Conservation (phyloP, 2,797 vertebrate genomes). For the Myripristis jacobus region DNA sequence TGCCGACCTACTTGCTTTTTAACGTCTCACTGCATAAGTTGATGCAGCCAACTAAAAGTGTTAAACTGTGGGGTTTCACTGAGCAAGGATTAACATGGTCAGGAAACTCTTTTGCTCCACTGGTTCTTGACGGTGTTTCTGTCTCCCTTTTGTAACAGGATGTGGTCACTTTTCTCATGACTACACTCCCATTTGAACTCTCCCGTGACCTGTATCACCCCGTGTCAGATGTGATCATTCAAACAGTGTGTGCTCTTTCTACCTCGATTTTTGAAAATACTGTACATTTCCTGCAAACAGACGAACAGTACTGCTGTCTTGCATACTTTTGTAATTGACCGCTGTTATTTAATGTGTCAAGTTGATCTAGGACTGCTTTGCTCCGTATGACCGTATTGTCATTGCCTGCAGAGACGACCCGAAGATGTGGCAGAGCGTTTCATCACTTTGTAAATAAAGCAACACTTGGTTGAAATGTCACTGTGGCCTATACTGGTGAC, state of each 20-base stretch:
- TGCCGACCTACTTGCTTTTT: conserved; percentile 13
- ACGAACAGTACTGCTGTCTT: conserved; percentile 48
- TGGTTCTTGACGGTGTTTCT: conserved; percentile 27
- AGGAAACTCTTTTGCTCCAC: conserved; percentile 24
- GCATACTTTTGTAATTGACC: conserved; percentile 64
- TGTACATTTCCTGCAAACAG: conserved; percentile 61
- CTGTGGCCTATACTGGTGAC: conserved; percentile 24
- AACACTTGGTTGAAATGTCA: conserved; percentile 59
- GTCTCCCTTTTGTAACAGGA: conserved; percentile 24
- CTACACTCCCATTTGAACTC: conserved; percentile 32
- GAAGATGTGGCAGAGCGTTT: conserved; percentile 48
- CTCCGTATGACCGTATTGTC: conserved; percentile 54
- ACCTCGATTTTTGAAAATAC: conserved; percentile 77
- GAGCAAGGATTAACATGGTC: conserved; percentile 18
- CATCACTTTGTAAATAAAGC: conserved; percentile 79
- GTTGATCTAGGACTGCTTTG: conserved; percentile 42
- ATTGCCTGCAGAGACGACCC: conserved; percentile 41
- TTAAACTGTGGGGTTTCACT: conserved; percentile 33
- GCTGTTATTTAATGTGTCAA: conserved; percentile 70
- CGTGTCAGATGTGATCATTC: conserved; percentile 58
- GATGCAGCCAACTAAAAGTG: conserved; percentile 12
- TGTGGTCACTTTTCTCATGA: conserved; percentile 23
- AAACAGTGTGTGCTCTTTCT: conserved; percentile 78
- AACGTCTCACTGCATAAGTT: not conserved
- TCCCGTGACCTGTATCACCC: conserved; percentile 39